Base-by-base conservation (phyloP, 2,888 invertebrate genomes). In the Cyclophora punctaria region DNA sequence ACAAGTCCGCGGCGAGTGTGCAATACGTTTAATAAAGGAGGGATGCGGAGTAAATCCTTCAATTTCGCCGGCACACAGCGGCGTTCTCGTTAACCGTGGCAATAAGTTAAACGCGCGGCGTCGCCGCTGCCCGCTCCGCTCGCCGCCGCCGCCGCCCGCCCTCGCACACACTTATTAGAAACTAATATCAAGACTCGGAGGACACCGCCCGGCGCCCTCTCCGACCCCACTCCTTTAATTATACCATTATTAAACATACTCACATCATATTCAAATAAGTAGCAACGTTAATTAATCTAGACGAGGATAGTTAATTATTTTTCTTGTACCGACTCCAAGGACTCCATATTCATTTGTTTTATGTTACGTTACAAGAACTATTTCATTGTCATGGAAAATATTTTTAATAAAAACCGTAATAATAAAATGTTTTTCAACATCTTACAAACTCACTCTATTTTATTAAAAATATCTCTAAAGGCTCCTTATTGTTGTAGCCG, bases 11-110 rank as follows among this genome's bases (percentile, higher is more conserved):
- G 62, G 63, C 58, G 65, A 76, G 87, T 83, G 85, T 86, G 86
- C 87, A 85, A 80, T 86, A 83, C 82, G 85, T 85, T 88, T 88
- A 88, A 88, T 88, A 88, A 87, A 88, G 87, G 86, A 86, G 86
- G 87, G 87, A 84, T 86, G 83, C 78, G 80, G 80, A 87, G 87
- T 88, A 88, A 88, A 88, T 87, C 87, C 87, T 87, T 87, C 86
- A 88, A 86, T 87, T 88, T 86, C 81, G 87, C 80, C 83, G 82
- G 86, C 86, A 83, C 81, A 85, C 87, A 83, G 80, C 86, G 86
- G 83, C 84, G 85, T 87, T 85, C 87, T 86, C 87, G 87, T 88
- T 88, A 87, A 86, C 85, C 80, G 85, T 83, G 80, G 87, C 87
- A 87, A 88, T 87, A 88, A 88, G 86, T 88, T 88, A 88, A 87